Base-by-base conservation (phyloP, 2,113 vertebrate genomes). In the Nothocercus nigrocapillus region DNA sequence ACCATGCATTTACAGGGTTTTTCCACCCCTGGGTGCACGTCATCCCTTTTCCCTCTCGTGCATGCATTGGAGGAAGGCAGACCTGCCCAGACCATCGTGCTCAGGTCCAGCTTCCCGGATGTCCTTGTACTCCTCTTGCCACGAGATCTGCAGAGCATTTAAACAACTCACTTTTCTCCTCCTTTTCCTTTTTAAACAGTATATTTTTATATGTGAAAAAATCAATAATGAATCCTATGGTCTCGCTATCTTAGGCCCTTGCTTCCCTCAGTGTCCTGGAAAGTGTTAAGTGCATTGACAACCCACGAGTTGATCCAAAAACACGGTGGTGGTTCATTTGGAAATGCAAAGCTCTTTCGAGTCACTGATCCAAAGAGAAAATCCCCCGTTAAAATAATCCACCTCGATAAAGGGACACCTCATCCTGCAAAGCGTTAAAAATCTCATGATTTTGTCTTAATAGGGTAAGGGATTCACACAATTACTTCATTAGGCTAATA, bases 401-500 rank as follows among this genome's bases (percentile, higher is more conserved):
- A 24, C 11, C 54, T 22, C 66, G 40, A 19, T 27, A 54, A 53
- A 83, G 25, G 38, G 90, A 58, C 5, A 17, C 9, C 42, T n/a
- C 2, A 0, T 62, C 58, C 64, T 42, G 59, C 69, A 13, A 73
- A 20, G 56, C 17, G 42, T 62, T 86, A 93, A 87, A 79, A 30
- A 63, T 58, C 49, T 40, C 5, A 8, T 14, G 40, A 49, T 69
- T 93, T 78, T 53, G 7, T 78, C 81, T 89, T 47, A 59, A 53
- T 45, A 76, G 73, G n/a, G 86, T 87, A 63, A 76, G 86, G 61
- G 74, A 92, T 89, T 56, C 88, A 62, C 81, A 30, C 4, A 83
- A 66, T 92, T 82, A 92, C 22, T 63, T 73, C 63, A 20, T 93
- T 89, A 89, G 7, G 11, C 54, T 93, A 87, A 93, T 36, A 18